phyloP scores from a whole-genome alignment of 2,113 vertebrate species.

The Hypocryptadius cinnamomeus region DNA sequence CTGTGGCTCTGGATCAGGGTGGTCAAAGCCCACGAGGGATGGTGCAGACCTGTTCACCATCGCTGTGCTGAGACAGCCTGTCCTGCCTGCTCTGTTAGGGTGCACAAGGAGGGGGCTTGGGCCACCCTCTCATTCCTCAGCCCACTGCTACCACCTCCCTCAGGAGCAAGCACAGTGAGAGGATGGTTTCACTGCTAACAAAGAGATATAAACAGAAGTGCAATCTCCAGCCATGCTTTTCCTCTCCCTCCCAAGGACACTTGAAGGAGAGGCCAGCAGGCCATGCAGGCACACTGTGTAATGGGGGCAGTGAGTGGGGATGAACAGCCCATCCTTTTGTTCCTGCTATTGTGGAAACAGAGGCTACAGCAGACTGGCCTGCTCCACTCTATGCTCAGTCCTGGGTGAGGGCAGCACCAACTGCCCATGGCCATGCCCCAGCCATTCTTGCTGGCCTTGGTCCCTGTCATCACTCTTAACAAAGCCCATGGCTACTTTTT shows the following conservation, averaged over 20 bases:
- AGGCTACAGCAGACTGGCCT: neutral
- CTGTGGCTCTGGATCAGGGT: neutral
- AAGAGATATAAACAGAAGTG: neutral
- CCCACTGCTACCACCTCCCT: neutral
- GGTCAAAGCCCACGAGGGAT: neutral
- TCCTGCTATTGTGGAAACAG: constrained; percentile 3
- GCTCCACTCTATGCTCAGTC: neutral
- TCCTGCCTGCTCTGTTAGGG: neutral
- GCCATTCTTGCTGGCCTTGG: neutral
- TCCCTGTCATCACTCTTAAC: neutral
- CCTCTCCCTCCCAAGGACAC: neutral
- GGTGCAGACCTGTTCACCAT: neutral
- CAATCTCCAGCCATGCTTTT: neutral
- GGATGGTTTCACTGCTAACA: neutral
- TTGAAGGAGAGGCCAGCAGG: neutral
- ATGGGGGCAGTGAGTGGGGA: neutral
- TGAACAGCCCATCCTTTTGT: neutral
- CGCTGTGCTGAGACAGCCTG: rapidly evolving
- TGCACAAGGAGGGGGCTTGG: neutral
- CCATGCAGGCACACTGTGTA: neutral
- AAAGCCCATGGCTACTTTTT: neutral
- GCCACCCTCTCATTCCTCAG: neutral
- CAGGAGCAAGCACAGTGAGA: neutral
- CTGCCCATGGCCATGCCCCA: neutral
- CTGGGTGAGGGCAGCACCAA: neutral